Conservation (phyloP, 1,140 invertebrate genomes). For the Drosophila virilis region DNA sequence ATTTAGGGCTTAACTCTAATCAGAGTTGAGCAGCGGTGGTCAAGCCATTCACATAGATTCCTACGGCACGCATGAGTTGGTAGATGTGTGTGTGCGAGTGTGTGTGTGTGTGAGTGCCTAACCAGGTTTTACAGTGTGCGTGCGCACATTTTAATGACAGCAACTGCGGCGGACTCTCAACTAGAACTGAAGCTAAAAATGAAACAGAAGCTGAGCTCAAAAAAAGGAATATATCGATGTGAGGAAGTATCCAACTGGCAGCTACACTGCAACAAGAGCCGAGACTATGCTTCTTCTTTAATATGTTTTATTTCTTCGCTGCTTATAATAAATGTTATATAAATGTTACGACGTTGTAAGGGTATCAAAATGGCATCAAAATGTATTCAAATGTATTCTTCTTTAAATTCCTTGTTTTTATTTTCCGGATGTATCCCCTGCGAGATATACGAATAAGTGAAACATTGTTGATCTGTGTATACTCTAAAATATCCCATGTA, state of each 20-base stretch:
- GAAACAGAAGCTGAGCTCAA: conserved; percentile 1
- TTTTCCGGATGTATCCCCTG: no score
- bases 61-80: conserved; percentile 24
- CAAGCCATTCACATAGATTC: conserved; percentile 34
- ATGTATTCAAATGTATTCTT: no score
- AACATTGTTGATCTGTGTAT: no score
- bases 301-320: no score
- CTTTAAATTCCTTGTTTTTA: no score
- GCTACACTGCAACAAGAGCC: no score
- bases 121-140: neutral
- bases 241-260: neutral
- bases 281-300: no score
- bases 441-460: no score
- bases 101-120: conserved; percentile 4
- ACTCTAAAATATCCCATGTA: no score
- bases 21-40: conserved; percentile 65
- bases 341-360: no score
- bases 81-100: neutral
- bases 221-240: conserved; percentile 16
- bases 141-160: conserved; percentile 34
- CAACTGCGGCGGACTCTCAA: neutral
- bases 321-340: no score
- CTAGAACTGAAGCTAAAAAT: conserved; percentile 8
- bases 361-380: no score
- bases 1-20: conserved; percentile 79